Percentiles rank a stretch among this genome's conserved stretches.
Evolutionary conservation across 2,888 invertebrate species (phyloP).

Genomic region (Atethmia centrago): DNA sequence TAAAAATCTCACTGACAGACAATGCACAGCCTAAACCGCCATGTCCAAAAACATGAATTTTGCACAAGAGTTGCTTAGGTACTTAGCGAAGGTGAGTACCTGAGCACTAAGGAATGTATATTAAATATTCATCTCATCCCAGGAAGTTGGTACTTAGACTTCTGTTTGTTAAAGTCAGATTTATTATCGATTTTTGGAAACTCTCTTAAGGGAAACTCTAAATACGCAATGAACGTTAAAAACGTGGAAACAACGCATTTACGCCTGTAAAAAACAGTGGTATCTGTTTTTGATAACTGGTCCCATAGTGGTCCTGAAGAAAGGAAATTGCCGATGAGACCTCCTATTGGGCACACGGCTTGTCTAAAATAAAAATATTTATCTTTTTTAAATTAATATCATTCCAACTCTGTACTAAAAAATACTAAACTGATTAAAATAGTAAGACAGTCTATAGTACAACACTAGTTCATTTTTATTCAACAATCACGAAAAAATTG

Average conservation of each 20-base stretch:
- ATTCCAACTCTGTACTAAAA: background rate
- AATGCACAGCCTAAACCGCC: too few relatives aligned
- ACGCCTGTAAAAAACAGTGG: background rate
- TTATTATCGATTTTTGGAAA: too few relatives aligned
- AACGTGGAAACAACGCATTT: background rate
- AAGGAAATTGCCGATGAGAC: background rate
- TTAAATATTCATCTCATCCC: background rate
- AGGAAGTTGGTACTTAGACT: too few relatives aligned
- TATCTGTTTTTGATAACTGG: too few relatives aligned
- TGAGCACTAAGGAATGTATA: background rate
- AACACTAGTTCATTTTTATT: constrained; percentile 48
- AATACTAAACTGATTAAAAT: background rate
- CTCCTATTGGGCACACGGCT: background rate
- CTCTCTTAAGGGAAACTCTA: background rate
- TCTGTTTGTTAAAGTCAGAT: too few relatives aligned
- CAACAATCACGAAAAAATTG: constrained; percentile 68
- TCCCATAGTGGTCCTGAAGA: background rate
- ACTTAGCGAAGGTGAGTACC: background rate
- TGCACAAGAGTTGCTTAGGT: background rate
- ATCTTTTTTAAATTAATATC: background rate
- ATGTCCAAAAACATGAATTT: background rate
- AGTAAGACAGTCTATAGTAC: background rate
- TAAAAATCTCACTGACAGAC: too few relatives aligned
- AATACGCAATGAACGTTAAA: background rate
- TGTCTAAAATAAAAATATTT: too few relatives aligned